Conservation (phyloP, 1,140 invertebrate genomes). For the Drosophila tani region DNA sequence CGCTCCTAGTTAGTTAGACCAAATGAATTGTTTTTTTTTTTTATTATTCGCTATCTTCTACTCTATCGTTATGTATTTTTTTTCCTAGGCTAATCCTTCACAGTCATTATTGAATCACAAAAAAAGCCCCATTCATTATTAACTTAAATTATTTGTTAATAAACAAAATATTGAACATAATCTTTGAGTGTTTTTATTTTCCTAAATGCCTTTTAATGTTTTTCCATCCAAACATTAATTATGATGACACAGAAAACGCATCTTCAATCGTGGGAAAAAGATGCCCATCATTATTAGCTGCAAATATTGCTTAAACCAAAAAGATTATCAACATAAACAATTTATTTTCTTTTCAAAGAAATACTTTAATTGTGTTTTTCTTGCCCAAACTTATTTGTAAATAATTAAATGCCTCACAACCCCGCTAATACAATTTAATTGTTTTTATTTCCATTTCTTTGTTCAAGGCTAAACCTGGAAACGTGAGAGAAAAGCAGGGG, state of each 20-base stretch:
- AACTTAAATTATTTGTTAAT: slow-evolving; percentile 66
- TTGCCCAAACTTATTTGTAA: background rate
- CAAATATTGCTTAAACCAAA: background rate
- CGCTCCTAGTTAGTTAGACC: slow-evolving; percentile 68
- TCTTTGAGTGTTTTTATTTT: background rate
- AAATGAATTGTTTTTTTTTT: slow-evolving; percentile 69
- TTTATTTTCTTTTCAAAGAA: slow-evolving; percentile 1
- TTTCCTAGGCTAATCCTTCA: slow-evolving; percentile 69
- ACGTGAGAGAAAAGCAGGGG: slow-evolving; percentile 7
- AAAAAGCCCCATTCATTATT: slow-evolving; percentile 29
- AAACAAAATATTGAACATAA: slow-evolving; percentile 44
- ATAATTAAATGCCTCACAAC: background rate
- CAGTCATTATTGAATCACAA: slow-evolving; percentile 56
- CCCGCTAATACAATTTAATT: background rate
- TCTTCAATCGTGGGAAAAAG: slow-evolving; percentile 6
- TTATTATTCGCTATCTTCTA: slow-evolving; percentile 40
- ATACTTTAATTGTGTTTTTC: background rate
- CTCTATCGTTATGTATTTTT: slow-evolving; percentile 53
- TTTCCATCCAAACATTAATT: background rate
- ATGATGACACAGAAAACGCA: background rate
- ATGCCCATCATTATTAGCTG: background rate
- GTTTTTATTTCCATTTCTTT: background rate
- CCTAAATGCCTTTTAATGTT: background rate
- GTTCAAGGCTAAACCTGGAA: slow-evolving; percentile 21
- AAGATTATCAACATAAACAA: background rate